These are phyloP conservation scores for Catostylus mosaicus DNA, from an alignment of 30 jellyfish, hydroid and myxozoan species.

Conservation along the genomic window DNA sequence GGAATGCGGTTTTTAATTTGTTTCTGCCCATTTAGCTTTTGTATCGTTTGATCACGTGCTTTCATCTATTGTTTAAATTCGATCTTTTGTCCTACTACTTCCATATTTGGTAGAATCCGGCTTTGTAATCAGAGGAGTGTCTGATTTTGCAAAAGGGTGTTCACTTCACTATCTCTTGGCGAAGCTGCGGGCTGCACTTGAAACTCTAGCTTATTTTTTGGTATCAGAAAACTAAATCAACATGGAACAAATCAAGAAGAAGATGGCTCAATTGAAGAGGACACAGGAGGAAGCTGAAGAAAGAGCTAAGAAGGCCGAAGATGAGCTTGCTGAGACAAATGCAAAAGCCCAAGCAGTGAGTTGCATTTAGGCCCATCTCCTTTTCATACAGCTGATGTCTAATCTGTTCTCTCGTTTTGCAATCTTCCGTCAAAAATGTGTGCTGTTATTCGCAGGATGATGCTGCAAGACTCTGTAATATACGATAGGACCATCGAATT, in stretches of 20 bases:
- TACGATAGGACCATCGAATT: neutral
- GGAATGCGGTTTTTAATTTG: neutral
- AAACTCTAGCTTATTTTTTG: neutral
- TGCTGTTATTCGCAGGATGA: neutral
- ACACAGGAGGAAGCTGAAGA: conserved; percentile 91
- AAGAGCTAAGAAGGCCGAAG: conserved; percentile 88
- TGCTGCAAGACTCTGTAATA: neutral
- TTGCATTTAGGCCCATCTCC: conserved; percentile 22
- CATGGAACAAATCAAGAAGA: conserved; percentile 91
- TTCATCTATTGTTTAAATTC: conserved; percentile 13
- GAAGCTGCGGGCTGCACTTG: neutral
- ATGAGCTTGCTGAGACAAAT: conserved; percentile 85
- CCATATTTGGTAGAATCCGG: conserved; percentile 55
- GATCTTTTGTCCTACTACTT: conserved; percentile 30
- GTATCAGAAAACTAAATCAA: conserved; percentile 11
- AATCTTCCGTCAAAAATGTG: neutral
- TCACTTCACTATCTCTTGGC: conserved; percentile 33
- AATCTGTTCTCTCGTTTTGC: conserved; percentile 47
- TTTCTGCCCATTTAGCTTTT: neutral
- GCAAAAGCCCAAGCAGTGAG: conserved; percentile 88
- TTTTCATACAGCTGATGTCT: neutral
- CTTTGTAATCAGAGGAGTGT: conserved; percentile 54
- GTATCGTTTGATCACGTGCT: conserved; percentile 29
- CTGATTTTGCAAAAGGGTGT: conserved; percentile 50
- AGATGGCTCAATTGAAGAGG: conserved; percentile 84